These are phyloP conservation scores for Tetranychus piercei DNA, from an alignment of 2,888 invertebrate genomes.

Conservation along the genomic window DNA sequence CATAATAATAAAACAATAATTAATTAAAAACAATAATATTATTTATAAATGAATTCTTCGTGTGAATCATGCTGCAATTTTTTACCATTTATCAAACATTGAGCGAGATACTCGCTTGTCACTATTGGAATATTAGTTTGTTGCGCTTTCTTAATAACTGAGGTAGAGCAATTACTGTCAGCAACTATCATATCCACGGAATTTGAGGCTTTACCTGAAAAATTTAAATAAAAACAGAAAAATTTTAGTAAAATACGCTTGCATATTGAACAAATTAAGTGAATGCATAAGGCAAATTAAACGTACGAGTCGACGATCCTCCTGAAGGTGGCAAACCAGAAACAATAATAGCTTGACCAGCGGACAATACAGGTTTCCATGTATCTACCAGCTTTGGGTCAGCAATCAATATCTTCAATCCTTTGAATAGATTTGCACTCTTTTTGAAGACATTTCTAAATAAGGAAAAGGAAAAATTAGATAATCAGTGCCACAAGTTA, in stretches of 20 bases:
- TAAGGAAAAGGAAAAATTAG: neutral
- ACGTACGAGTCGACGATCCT: neutral
- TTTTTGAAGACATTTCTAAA: conserved; percentile 18
- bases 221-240: conserved; percentile 10
- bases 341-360: conserved; percentile 25
- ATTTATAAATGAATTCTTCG: neutral
- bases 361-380: conserved; percentile 26
- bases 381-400: conserved; percentile 17
- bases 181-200: conserved; percentile 39
- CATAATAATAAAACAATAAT: neutral
- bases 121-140: conserved; percentile 44
- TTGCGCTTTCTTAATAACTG: conserved; percentile 39
- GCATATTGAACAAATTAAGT: neutral
- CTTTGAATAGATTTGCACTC: conserved; percentile 24
- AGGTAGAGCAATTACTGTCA: conserved; percentile 44
- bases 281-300: neutral
- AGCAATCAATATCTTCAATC: conserved; percentile 24
- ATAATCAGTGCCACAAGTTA: neutral
- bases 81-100: conserved; percentile 46
- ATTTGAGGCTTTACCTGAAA: conserved; percentile 18
- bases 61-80: conserved; percentile 34
- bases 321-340: conserved; percentile 16
- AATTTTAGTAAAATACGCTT: neutral
- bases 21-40: neutral
- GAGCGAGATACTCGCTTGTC: conserved; percentile 49